These are phyloP conservation scores for Gnatocerus cornutus DNA, from an alignment of 2,888 invertebrate genomes.

Conservation along the genomic window DNA sequence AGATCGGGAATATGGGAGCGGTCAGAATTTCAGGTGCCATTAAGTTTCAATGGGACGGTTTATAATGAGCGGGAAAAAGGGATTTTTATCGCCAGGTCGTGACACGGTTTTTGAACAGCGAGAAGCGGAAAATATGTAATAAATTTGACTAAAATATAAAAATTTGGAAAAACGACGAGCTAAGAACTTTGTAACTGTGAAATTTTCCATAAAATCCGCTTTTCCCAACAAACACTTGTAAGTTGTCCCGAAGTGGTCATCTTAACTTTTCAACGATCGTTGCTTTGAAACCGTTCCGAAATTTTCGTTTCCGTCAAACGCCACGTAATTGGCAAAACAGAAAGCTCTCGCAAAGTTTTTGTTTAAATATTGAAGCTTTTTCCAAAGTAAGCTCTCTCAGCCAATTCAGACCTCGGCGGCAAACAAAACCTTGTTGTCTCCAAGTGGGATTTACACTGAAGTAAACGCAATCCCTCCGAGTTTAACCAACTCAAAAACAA, in stretches of 20 bases:
- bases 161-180: too few relatives aligned
- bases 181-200: too few relatives aligned
- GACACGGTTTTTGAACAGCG: too few relatives aligned
- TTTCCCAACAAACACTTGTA: too few relatives aligned
- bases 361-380: constrained; percentile 1
- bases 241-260: too few relatives aligned
- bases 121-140: too few relatives aligned
- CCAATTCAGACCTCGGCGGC: background rate
- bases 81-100: too few relatives aligned
- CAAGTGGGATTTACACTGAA: constrained; percentile 16
- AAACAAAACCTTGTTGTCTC: constrained; percentile 5
- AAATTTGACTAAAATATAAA: too few relatives aligned
- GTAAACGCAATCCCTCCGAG: constrained; percentile 9
- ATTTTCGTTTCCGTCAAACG: too few relatives aligned
- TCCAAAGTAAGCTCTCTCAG: background rate
- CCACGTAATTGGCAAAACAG: constrained; percentile 10
- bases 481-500: constrained; percentile 21
- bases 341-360: background rate
- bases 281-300: too few relatives aligned
- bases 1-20: background rate
- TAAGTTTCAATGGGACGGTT: constrained; percentile 3
- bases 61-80: background rate
- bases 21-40: constrained; percentile 4
- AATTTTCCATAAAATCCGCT: too few relatives aligned
- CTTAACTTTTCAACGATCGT: too few relatives aligned